Evolutionary conservation across 2,888 invertebrate genomes (phyloP).

Genomic region (Salticus scenicus): DNA sequence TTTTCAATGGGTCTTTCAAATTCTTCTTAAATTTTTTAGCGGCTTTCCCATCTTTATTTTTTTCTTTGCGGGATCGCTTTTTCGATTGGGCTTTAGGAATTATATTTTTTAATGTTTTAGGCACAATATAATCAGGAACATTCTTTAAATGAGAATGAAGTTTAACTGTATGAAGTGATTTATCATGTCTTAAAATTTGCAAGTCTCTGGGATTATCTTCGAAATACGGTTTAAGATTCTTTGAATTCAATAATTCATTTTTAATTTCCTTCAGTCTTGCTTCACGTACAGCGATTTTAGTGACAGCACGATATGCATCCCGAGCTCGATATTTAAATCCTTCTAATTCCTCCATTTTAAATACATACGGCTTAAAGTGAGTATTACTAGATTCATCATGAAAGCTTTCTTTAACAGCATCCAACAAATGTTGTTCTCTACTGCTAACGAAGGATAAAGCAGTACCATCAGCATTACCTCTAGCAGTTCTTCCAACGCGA

Average conservation of each 20-base stretch:
- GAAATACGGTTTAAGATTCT: slow-evolving; percentile 94
- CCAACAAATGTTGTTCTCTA: slow-evolving; percentile 81
- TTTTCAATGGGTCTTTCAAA: slow-evolving; percentile 68
- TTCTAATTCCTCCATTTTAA: slow-evolving; percentile 95
- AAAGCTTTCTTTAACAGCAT: slow-evolving; percentile 64
- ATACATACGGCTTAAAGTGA: slow-evolving; percentile 87
- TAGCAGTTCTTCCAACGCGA: slow-evolving; percentile 92
- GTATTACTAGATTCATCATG: slow-evolving; percentile 38
- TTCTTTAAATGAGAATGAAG: slow-evolving; percentile 89
- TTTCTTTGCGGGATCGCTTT: background rate
- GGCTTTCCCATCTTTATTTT: slow-evolving; percentile 23
- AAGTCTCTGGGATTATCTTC: slow-evolving; percentile 93
- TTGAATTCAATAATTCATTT: slow-evolving; percentile 91
- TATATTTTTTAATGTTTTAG: slow-evolving; percentile 68
- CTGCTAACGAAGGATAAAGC: slow-evolving; percentile 88
- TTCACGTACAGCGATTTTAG: slow-evolving; percentile 93
- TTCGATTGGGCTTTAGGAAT: background rate
- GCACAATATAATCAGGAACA: slow-evolving; percentile 90
- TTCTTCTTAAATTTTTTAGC: slow-evolving; percentile 31
- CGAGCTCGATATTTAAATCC: slow-evolving; percentile 95
- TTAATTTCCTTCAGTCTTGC: slow-evolving; percentile 97
- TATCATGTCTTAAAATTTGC: slow-evolving; percentile 83
- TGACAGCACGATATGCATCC: slow-evolving; percentile 96
- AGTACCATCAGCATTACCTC: slow-evolving; percentile 83
- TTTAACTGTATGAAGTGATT: slow-evolving; percentile 87